Percentiles rank a stretch among this genome's conserved stretches.
Conservation (phyloP, 2,797 vertebrate genomes). For the Malurus leucopterus region DNA sequence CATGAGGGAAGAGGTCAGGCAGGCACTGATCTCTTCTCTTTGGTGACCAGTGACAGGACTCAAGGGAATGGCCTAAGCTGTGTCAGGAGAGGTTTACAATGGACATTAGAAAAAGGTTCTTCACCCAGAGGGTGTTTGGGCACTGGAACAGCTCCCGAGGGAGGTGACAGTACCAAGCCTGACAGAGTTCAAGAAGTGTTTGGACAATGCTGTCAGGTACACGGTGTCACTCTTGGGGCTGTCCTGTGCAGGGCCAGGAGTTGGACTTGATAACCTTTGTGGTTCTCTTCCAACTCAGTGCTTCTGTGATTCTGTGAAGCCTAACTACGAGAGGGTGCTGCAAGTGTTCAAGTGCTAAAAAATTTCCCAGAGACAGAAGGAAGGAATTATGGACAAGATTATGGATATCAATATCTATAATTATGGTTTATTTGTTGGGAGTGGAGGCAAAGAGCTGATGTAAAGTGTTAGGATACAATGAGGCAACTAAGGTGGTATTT, state of each 20-base stretch:
- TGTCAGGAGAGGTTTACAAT: background rate
- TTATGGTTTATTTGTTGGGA: background rate
- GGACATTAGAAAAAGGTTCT: background rate
- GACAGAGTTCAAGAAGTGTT: background rate
- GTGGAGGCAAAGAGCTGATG: background rate
- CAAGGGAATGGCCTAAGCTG: background rate
- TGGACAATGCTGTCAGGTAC: background rate
- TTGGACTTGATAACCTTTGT: rapidly evolving
- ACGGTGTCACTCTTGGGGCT: background rate
- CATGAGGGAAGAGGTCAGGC: rapidly evolving
- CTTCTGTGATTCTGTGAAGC: background rate
- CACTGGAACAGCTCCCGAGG: background rate
- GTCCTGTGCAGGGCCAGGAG: background rate
- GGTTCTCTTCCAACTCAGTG: background rate
- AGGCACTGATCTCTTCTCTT: background rate
- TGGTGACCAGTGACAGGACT: background rate
- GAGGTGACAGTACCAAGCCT: background rate
- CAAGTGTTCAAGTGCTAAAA: background rate
- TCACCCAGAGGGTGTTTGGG: background rate
- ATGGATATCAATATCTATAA: background rate
- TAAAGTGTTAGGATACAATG: background rate
- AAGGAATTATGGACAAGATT: background rate
- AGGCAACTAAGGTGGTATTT: background rate
- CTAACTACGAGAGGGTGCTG: background rate
- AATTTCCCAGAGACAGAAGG: background rate